phyloP scores from a whole-genome alignment of 2,113 vertebrate species.

The Ramphastos sulfuratus region DNA sequence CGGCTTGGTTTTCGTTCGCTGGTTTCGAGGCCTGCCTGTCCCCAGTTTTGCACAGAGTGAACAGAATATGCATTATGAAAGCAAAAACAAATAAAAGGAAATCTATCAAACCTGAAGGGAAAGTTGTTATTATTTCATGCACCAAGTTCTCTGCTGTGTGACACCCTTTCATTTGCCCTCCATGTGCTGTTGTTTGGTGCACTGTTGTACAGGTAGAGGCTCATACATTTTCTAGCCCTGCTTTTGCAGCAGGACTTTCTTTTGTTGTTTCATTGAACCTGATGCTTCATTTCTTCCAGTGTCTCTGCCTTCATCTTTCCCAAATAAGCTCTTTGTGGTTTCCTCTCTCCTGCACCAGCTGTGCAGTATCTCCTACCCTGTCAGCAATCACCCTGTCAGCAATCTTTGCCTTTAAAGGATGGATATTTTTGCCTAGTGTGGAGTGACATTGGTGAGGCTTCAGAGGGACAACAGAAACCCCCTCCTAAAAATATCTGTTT shows the following conservation, averaged over 20 bases:
- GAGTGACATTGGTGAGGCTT: slow-evolving; percentile 22
- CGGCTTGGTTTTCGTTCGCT: slow-evolving; percentile 77
- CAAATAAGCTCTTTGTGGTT: slow-evolving; percentile 12
- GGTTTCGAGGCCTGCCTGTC: slow-evolving; percentile 72
- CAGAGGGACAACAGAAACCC: neutral
- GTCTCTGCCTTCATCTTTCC: slow-evolving; percentile 61
- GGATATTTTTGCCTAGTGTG: slow-evolving; percentile 56
- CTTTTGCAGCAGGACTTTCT: slow-evolving; percentile 13
- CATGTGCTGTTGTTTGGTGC: slow-evolving; percentile 47
- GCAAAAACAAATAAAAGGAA: slow-evolving; percentile 81
- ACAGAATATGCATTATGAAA: slow-evolving; percentile 82
- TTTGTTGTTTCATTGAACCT: slow-evolving; percentile 34
- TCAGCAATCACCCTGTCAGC: slow-evolving; percentile 56
- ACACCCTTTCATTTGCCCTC: slow-evolving; percentile 63
- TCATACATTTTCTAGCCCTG: neutral
- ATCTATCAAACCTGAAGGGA: slow-evolving; percentile 75
- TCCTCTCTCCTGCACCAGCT: neutral
- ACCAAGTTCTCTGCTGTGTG: slow-evolving; percentile 48
- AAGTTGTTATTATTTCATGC: slow-evolving; percentile 80
- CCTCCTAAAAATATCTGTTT: neutral
- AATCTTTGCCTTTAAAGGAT: slow-evolving; percentile 41
- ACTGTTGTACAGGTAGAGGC: slow-evolving; percentile 42
- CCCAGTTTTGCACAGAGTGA: slow-evolving; percentile 79
- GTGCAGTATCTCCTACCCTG: slow-evolving; percentile 1
- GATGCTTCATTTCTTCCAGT: slow-evolving; percentile 48